Percentiles rank a stretch among this genome's conserved stretches.
phyloP scores from a whole-genome alignment of 2,797 vertebrate species.

The Cyprinodon diabolis region DNA sequence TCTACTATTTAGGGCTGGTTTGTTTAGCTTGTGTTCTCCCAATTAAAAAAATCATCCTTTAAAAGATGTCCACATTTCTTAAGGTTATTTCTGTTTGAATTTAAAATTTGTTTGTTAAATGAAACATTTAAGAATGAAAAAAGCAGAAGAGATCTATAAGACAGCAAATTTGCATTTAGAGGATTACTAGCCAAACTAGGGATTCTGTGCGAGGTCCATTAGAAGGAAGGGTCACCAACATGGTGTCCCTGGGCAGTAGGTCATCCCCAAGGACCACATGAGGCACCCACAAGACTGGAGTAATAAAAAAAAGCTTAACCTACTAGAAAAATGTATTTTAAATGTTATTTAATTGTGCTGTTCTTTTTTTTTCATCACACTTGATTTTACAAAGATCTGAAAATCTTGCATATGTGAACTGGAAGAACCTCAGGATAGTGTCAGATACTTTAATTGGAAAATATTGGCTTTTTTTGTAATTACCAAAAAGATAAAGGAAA shows the following conservation, averaged over 20 bases:
- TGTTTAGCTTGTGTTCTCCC: not conserved
- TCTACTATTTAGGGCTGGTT: not conserved
- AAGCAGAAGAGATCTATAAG: not conserved
- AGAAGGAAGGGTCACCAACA: too few relatives aligned
- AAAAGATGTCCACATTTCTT: not conserved
- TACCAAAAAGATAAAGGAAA: not conserved
- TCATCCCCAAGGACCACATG: too few relatives aligned
- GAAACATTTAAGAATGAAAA: not conserved
- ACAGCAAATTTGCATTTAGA: not conserved
- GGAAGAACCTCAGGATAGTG: not conserved
- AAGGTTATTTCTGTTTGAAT: not conserved
- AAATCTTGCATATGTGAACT: not conserved
- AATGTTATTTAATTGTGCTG: too few relatives aligned
- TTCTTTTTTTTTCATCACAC: too few relatives aligned
- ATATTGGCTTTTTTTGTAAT: not conserved
- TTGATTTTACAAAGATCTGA: too few relatives aligned
- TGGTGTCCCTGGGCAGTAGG: too few relatives aligned
- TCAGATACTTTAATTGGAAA: not conserved
- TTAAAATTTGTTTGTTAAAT: not conserved
- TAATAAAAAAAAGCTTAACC: too few relatives aligned
- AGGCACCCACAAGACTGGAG: too few relatives aligned
- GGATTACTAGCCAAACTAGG: not conserved
- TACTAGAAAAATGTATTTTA: too few relatives aligned
- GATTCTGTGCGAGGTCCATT: too few relatives aligned
- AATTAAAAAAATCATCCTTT: not conserved